Conservation (phyloP, 2,113 vertebrate species). For the Spermophilus dauricus region DNA sequence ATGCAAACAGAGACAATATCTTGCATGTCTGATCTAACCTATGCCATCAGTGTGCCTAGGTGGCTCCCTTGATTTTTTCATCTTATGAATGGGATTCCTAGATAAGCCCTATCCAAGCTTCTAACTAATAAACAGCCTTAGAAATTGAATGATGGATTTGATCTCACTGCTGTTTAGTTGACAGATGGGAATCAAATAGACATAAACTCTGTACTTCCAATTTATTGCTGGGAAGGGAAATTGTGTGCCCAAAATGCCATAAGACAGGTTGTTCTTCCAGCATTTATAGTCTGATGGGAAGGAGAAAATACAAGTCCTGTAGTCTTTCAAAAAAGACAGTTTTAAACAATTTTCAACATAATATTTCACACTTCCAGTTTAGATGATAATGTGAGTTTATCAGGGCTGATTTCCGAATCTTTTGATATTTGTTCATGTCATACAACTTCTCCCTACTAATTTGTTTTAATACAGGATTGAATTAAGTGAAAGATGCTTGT, state of each 20-base stretch:
- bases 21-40: not conserved
- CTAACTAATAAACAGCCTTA: slow-evolving; percentile 64
- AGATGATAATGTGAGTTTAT: slow-evolving; percentile 22
- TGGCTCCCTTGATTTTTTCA: not conserved
- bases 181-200: slow-evolving; percentile 80
- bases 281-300: slow-evolving; percentile 76
- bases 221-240: slow-evolving; percentile 75
- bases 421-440: slow-evolving; percentile 55
- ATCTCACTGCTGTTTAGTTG: slow-evolving; percentile 68
- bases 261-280: slow-evolving; percentile 81
- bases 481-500: not conserved
- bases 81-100: slow-evolving; percentile 65
- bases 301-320: slow-evolving; percentile 74
- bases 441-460: not conserved
- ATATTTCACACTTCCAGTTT: slow-evolving; percentile 61
- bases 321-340: slow-evolving; percentile 61
- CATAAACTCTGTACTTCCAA: slow-evolving; percentile 78
- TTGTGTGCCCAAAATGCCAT: slow-evolving; percentile 73
- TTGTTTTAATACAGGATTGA: not conserved
- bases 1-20: not conserved
- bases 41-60: not conserved
- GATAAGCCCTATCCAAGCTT: not conserved
- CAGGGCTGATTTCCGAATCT: slow-evolving; percentile 24
- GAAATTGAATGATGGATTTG: slow-evolving; percentile 64
- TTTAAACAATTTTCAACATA: slow-evolving; percentile 65